Percentiles rank a stretch among this genome's conserved stretches.
phyloP scores from a whole-genome alignment of 2,797 vertebrate species.

The Hozukius guyotensis region DNA sequence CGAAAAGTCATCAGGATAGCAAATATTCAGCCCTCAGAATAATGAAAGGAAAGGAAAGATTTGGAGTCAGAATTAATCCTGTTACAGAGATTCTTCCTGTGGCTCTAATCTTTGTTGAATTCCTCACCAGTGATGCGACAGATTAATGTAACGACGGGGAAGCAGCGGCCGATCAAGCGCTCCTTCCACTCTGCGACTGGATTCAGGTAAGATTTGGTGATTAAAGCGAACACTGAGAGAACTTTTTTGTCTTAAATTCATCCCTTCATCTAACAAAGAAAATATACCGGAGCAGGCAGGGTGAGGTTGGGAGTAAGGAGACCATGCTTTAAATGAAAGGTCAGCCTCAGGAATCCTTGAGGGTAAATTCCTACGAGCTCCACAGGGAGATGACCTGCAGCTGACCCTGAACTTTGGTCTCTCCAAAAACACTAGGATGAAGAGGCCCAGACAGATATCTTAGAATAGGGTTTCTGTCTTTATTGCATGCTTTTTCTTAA shows the following conservation, averaged over 20 bases:
- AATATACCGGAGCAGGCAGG: background rate
- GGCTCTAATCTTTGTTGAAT: background rate
- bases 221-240: background rate
- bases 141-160: constrained; percentile 92
- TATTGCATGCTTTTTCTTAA: background rate
- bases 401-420: background rate
- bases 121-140: constrained; percentile 92
- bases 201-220: constrained; percentile 87
- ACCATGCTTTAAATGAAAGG: background rate
- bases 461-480: background rate
- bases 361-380: background rate
- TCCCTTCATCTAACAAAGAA: background rate
- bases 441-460: background rate
- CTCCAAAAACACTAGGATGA: background rate
- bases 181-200: constrained; percentile 92
- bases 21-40: background rate
- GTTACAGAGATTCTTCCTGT: background rate
- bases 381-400: background rate
- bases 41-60: background rate
- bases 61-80: background rate
- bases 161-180: constrained; percentile 93
- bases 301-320: background rate
- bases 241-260: background rate
- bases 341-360: background rate
- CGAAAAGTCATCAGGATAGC: background rate